Conservation (phyloP, 64 coral and sea anemone genomes). For the Montipora foliosa region DNA sequence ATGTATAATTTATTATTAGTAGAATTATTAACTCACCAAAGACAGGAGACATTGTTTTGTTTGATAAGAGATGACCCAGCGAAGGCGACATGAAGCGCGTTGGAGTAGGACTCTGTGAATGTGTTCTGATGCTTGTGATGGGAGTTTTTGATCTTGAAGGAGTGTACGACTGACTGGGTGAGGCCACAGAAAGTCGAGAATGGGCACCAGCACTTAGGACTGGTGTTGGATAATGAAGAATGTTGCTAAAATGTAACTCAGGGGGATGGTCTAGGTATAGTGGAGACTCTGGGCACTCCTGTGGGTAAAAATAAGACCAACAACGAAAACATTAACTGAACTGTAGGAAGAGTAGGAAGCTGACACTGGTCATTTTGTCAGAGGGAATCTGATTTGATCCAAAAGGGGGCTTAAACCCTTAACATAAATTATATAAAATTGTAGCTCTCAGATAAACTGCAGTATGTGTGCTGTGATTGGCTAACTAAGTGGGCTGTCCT, state of each 20-base stretch:
- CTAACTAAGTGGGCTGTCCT: no score
- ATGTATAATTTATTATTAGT: no score
- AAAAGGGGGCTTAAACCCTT: no score
- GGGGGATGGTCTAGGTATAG: slow-evolving; percentile 35
- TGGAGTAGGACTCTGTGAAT: slow-evolving; percentile 77
- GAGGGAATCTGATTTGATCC: no score
- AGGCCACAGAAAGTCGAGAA: slow-evolving; percentile 75
- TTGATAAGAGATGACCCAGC: slow-evolving; percentile 58
- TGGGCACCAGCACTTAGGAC: slow-evolving; percentile 69
- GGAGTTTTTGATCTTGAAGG: slow-evolving; percentile 73
- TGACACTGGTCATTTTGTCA: no score
- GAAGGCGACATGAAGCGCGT: slow-evolving; percentile 76
- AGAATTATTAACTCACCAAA: slow-evolving; percentile 61
- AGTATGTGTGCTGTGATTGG: no score
- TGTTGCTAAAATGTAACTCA: slow-evolving; percentile 39
- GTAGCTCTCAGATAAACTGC: no score
- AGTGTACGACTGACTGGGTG: slow-evolving; percentile 70
- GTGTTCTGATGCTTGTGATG: slow-evolving; percentile 48
- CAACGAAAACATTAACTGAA: no score
- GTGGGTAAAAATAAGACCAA: background rate
- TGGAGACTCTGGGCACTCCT: slow-evolving; percentile 89
- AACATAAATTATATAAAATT: no score
- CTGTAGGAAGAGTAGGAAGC: no score
- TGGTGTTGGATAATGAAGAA: slow-evolving; percentile 80
- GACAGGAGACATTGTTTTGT: slow-evolving; percentile 65